Percentiles rank a stretch among this genome's conserved stretches.
These are phyloP conservation scores for Penaeus indicus DNA, from an alignment of 1,140 invertebrate genomes.

Conservation along the genomic window DNA sequence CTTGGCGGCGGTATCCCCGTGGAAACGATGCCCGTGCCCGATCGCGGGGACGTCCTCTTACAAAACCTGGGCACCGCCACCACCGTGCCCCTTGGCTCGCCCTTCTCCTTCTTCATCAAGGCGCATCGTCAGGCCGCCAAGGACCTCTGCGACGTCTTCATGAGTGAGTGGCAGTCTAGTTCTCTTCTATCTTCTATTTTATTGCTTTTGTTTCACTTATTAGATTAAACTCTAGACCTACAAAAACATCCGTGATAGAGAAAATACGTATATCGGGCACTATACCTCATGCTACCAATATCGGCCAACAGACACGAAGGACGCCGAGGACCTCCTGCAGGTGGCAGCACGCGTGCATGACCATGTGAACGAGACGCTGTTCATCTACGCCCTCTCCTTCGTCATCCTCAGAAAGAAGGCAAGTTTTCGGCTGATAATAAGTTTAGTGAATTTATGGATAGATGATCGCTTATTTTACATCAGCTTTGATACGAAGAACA, in stretches of 20 bases:
- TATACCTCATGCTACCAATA: not conserved
- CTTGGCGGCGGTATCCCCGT: not conserved
- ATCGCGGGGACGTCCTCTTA: not conserved
- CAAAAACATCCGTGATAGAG: too few species aligned
- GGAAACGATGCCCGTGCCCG: not conserved
- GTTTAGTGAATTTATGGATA: not conserved
- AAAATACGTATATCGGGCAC: too few species aligned
- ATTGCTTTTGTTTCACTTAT: too few species aligned
- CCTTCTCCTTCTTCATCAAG: conserved; percentile 77
- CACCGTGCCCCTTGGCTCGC: conserved; percentile 73
- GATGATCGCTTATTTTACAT: too few species aligned
- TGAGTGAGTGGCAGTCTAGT: not conserved
- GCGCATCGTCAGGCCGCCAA: conserved; percentile 71
- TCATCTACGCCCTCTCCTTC: conserved; percentile 56
- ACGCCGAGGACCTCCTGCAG: conserved; percentile 29
- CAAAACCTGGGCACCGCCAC: not conserved
- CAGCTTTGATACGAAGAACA: too few species aligned
- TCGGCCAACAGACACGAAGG: conserved; percentile 23
- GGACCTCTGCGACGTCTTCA: conserved; percentile 45
- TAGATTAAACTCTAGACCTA: too few species aligned
- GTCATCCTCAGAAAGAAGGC: conserved; percentile 53
- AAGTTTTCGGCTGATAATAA: not conserved
- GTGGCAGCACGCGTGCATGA: conserved; percentile 21
- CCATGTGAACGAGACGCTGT: conserved; percentile 54
- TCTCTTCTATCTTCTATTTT: not conserved